Base-by-base conservation (phyloP, 1,140 invertebrate species). In the Pogonomyrmex californicus region DNA sequence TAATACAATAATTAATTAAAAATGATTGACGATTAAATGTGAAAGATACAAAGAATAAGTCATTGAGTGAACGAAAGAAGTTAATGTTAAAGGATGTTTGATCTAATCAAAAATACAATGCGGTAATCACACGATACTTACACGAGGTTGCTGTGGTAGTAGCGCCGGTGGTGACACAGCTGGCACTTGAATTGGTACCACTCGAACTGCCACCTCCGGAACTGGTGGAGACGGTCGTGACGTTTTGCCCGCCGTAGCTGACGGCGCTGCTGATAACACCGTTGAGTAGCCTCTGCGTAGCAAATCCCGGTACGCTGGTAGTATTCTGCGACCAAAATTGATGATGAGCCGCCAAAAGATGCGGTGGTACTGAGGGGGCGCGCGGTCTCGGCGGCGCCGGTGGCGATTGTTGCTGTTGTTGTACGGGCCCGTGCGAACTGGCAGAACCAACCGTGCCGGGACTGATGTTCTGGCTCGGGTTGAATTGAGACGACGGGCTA, bases 221-320 rank as follows among this genome's bases (percentile, higher is more conserved):
- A 33, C 79, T 88, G n/a, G 87, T 91, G 23, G 91, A 89, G 23
- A 87, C 82, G 17, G 86, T 86, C 14, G 90, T 85, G 0, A 91
- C 92, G 58, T 94, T 89, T 86, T 94, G 95, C 56, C 95, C 94
- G 33, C 94, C 94, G 63, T 95, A 95, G 77, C 91, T 94, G n/a
- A 95, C 95, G 36, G 94, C 93, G 78, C 94, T 95, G 81, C 93
- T 95, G 83, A 94, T 96, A 75, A 93, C 95, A 81, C 94, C 96
- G 90, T 93, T 96, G 86, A 93, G 93, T 89, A 95, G 92, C 93
- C 93, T 94, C 89, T 94, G 94, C 75, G 95, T 94, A 75, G 96
- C 95, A 58, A 96, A 96, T 90, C 96, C 95, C 89, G 96, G 96
- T 83, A 96, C 95, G 91, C 95, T 82, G 62, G 77, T 96, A 82